Percentiles rank a stretch among this genome's conserved stretches.
Conservation (phyloP, 1,140 invertebrate species). For the Drosophila nannoptera region DNA sequence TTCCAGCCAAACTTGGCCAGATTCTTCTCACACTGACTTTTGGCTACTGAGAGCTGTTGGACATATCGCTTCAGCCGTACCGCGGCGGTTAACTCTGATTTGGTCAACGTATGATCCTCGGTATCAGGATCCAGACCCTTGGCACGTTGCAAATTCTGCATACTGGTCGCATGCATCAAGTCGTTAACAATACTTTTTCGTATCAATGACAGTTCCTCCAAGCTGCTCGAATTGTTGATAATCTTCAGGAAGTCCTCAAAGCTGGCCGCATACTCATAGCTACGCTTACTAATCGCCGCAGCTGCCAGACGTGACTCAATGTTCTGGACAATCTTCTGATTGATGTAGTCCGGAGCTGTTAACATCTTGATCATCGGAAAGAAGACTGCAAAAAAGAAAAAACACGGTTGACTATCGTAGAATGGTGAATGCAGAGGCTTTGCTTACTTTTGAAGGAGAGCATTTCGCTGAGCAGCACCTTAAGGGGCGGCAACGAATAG, state of each 20-base stretch:
- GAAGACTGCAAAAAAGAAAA: conserved; percentile 83
- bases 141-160: conserved; percentile 92
- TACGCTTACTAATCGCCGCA: conserved; percentile 88
- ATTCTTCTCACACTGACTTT: conserved; percentile 89
- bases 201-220: conserved; percentile 91
- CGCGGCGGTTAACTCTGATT: conserved; percentile 87
- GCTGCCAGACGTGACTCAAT: conserved; percentile 89
- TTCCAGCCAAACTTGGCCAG: conserved; percentile 88
- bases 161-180: conserved; percentile 95
- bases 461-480: conserved; percentile 90
- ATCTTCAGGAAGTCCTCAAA: conserved; percentile 94
- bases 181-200: conserved; percentile 91
- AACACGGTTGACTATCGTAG: neutral
- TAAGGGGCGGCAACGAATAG: conserved; percentile 87
- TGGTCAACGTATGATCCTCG: conserved; percentile 81
- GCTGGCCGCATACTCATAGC: conserved; percentile 92
- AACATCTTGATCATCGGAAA: conserved; percentile 90
- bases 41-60: conserved; percentile 91
- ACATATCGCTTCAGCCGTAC: conserved; percentile 87
- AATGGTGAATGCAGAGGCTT: neutral
- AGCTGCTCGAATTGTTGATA: conserved; percentile 88
- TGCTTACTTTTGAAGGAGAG: conserved; percentile 88
- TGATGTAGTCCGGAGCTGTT: conserved; percentile 94
- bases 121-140: conserved; percentile 86
- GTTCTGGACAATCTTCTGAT: conserved; percentile 90